Conservation (phyloP, 2,113 vertebrate species). For the Nothoprocta perdicaria region DNA sequence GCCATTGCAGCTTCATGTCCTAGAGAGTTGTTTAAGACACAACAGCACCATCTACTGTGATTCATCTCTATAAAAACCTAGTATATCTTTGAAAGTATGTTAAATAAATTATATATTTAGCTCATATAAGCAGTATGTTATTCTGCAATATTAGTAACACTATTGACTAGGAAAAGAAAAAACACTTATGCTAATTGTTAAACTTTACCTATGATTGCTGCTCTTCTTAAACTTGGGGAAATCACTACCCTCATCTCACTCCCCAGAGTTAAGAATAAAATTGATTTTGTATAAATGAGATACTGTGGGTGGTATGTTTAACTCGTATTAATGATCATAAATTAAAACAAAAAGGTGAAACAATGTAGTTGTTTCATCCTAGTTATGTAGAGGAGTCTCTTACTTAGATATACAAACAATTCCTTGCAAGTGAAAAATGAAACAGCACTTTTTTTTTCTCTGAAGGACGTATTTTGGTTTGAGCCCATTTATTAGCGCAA, state of each 20-base stretch:
- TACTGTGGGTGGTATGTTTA: not conserved
- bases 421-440: not conserved
- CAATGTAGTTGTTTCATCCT: not conserved
- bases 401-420: not conserved
- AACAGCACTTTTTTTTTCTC: not conserved
- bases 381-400: not conserved
- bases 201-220: not conserved
- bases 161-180: not conserved
- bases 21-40: not conserved
- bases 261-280: not conserved
- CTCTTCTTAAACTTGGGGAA: not conserved
- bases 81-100: not conserved
- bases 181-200: not conserved
- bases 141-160: not conserved
- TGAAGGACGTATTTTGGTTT: not conserved
- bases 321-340: not conserved
- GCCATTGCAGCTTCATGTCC: not conserved
- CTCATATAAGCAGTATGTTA: not conserved
- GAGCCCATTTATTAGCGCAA: not conserved
- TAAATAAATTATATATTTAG: not conserved
- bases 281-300: not conserved
- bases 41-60: constrained; percentile 51
- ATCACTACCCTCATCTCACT: not conserved
- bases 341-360: not conserved
- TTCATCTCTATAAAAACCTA: not conserved